Base-by-base conservation (phyloP, 1,140 invertebrate species). In the Euborellia annulipes region DNA sequence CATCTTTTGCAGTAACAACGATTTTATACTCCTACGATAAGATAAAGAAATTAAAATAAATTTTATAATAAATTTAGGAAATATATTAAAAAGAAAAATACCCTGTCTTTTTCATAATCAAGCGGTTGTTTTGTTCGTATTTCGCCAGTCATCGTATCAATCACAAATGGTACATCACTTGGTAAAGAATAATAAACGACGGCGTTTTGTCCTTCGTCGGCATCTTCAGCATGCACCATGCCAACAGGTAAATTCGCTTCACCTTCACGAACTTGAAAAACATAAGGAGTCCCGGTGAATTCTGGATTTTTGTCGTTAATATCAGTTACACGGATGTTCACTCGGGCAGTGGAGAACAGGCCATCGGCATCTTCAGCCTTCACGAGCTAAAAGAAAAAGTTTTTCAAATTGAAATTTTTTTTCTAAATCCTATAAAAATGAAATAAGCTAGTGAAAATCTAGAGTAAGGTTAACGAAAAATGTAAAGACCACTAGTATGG, bases 261-360 rank as follows among this genome's bases (percentile, higher is more conserved):
- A 42, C 86, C 86, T 71, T 92, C 88, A 56, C 83, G 79, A 0
- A 91, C 82, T 8, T 73, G 63, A 59, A 91, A 91, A 17, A 75
- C 67, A 54, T 91, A 91, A 0, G 83, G 82, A 34, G 76, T 52
- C 20, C 75, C 75, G 4, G 81, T 71, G 57, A 91, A 91, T 52
- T 82, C 79, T 0, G 81, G 83, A 64, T 83, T 89, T 50, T 89
- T 86, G 54, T 92, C 87, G 55, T 92, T 91, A 30, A 89, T 86
- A 56, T 91, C 88, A 0, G 83, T 85, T 0, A 93, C 82, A 57
- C 79, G 82, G 16, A 93, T 85, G 55, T 88, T 87, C 0, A 91
- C 79, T 1, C 79, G 86, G 0, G 83, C 79, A 1, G 80, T 85
- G 49, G 76, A 84, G 1, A 77, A 79, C 20, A 91, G 61, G 30